Evolutionary conservation across 2,113 vertebrate genomes (phyloP), one percentile per base, ranked within the genome.

Genomic region (Macroglossus sobrinus): DNA sequence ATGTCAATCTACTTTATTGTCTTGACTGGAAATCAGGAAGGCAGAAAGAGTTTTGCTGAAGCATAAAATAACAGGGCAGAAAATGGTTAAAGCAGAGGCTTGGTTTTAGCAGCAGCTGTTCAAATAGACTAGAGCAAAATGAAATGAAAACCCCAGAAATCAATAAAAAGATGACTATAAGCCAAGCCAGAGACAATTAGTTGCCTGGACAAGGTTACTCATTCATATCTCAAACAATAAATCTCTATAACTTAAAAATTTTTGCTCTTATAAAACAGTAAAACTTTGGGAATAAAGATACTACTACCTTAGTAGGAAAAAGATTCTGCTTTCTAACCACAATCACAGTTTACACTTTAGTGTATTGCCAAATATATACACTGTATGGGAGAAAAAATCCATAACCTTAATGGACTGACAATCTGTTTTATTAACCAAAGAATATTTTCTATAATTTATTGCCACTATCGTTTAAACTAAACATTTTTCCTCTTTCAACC

Each of bases 21-120:
- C 47, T 50, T 50, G 47, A 50, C 47, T 50, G 47, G 45, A 89
- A 91, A n/a, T 72, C 72, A 91, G 43, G 59, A 95, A 72, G 14
- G 24, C 61, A 91, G 22, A 8, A 91, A 94, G 43, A 87, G 59
- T 89, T 79, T 81, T 93, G 72, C 89, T 91, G 69, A 94, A 91
- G n/a, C 76, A 89, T 38, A 59, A 85, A 93, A 86, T 89, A 72
- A 91, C 76, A 91, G 55, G 47, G 40, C 86, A 95, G 35, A 91
- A 97, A 96, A 91, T 43, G 33, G 35, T 38, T 68, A 63, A 76
- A 96, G 61, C 40, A 94, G 53, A 91, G 30, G 50, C 61, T 74
- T 22, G 30, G 14, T 81, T 85, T 93, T 87, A 93, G 50, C 33
- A 55, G 63, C 38, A 64, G 80, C 57, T 12, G 86, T 79, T 79